phyloP scores from a whole-genome alignment of 2,888 invertebrate genomes.

The Xanthorhoe spadicearia region DNA sequence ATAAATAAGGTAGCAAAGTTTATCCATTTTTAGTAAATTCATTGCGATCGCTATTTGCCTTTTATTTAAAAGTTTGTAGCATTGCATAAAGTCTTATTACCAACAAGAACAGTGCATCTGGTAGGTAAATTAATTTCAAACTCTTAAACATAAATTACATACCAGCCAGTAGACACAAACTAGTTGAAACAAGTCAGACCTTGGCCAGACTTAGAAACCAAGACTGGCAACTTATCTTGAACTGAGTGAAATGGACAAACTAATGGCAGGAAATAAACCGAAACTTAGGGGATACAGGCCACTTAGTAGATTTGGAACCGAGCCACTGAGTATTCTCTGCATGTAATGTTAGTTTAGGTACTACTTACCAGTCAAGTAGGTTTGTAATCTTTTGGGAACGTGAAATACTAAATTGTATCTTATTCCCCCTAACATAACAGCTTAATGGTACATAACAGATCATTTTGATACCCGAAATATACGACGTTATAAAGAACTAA shows the following conservation, averaged over 20 bases:
- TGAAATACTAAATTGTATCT: not conserved
- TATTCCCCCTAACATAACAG: too few species aligned
- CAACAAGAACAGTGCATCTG: not conserved
- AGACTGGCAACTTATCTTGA: conserved; percentile 45
- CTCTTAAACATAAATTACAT: not conserved
- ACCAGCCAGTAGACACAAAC: conserved; percentile 20
- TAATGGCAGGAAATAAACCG: conserved; percentile 46
- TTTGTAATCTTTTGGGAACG: not conserved
- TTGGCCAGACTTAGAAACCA: conserved; percentile 38
- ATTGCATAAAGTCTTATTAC: too few species aligned
- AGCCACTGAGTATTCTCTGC: conserved; percentile 39
- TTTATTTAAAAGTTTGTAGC: too few species aligned
- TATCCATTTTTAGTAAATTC: too few species aligned
- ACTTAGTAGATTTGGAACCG: conserved; percentile 46
- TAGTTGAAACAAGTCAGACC: conserved; percentile 38
- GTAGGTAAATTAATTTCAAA: not conserved
- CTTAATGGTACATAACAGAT: too few species aligned
- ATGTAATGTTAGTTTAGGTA: conserved; percentile 36
- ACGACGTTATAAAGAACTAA: too few species aligned
- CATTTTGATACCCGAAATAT: too few species aligned
- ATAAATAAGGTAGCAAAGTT: not conserved
- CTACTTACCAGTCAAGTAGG: conserved; percentile 10
- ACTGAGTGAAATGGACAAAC: conserved; percentile 46
- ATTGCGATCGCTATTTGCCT: too few species aligned
- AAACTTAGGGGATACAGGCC: conserved; percentile 44